Conservation (phyloP, 1,140 invertebrate genomes). For the Parasteatoda tepidariorum region DNA sequence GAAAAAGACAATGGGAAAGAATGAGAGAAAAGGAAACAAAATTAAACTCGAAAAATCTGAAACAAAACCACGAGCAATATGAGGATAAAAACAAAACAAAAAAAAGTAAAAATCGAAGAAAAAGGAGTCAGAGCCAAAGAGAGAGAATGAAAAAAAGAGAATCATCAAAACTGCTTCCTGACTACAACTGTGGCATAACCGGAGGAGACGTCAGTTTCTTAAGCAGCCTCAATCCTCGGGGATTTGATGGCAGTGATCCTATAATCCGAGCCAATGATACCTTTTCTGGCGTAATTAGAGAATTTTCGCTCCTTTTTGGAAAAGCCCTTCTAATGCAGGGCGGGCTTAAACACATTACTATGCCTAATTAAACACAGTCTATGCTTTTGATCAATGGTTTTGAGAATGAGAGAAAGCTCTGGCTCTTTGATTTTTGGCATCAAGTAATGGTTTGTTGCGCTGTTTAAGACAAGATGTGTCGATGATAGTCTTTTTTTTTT, state of each 20-base stretch:
- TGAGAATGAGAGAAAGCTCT: neutral
- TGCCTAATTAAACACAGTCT: constrained; percentile 58
- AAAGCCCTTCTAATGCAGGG: constrained; percentile 46
- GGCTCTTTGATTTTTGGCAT: constrained; percentile 34
- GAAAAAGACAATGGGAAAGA: neutral
- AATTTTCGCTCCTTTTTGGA: constrained; percentile 50
- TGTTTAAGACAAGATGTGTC: no score
- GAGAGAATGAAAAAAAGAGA: constrained; percentile 24
- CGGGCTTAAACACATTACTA: constrained; percentile 60
- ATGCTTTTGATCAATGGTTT: constrained; percentile 59
- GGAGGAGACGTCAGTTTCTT: constrained; percentile 23
- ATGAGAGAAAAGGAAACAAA: neutral
- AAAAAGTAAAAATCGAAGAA: neutral
- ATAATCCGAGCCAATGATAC: constrained; percentile 58
- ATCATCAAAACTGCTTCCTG: constrained; percentile 48
- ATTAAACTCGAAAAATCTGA: neutral
- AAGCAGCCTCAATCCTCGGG: constrained; percentile 52
- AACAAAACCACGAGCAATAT: neutral
- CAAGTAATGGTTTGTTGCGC: constrained; percentile 40
- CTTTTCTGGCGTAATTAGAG: constrained; percentile 56
- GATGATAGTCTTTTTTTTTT: neutral
- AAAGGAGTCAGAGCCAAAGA: neutral
- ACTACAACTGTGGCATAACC: constrained; percentile 30
- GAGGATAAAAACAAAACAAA: constrained; percentile 8
- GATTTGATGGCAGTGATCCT: constrained; percentile 55